Evolutionary conservation across 1,140 invertebrate species (phyloP).

Genomic region (Mamestra configurata): DNA sequence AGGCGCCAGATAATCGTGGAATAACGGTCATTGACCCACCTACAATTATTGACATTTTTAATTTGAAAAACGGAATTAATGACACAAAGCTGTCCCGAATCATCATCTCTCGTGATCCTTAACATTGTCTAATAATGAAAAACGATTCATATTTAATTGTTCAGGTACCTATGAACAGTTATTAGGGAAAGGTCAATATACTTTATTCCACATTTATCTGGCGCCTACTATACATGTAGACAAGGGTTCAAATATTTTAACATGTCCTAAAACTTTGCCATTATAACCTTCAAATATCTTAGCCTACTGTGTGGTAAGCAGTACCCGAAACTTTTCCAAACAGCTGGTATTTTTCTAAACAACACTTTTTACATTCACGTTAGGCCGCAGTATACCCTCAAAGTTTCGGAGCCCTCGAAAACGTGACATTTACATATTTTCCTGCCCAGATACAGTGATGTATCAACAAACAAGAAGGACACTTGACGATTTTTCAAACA

Average conservation of each 20-base stretch:
- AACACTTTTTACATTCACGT: conserved; percentile 9
- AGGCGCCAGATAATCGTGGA: too few relatives aligned
- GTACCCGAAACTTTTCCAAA: not conserved
- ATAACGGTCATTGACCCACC: too few relatives aligned
- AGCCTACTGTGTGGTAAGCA: not conserved
- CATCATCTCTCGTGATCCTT: too few relatives aligned
- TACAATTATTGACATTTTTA: too few relatives aligned
- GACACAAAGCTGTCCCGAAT: too few relatives aligned
- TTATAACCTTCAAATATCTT: not conserved
- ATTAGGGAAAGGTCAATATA: too few relatives aligned
- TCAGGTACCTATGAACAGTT: too few relatives aligned
- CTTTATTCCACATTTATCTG: too few relatives aligned
- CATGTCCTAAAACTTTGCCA: not conserved
- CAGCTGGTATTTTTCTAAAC: conserved; percentile 40
- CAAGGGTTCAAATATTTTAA: not conserved
- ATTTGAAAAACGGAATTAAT: too few relatives aligned
- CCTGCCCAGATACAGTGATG: not conserved
- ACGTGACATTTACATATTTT: conserved; percentile 60
- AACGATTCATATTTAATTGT: too few relatives aligned
- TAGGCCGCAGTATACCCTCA: not conserved
- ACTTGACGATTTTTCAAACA: not conserved
- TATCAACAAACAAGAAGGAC: not conserved
- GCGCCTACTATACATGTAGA: too few relatives aligned
- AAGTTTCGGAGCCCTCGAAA: conserved; percentile 22
- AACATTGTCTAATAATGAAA: too few relatives aligned